Conservation (phyloP, 2,113 vertebrate species). For the Zootoca vivipara region DNA sequence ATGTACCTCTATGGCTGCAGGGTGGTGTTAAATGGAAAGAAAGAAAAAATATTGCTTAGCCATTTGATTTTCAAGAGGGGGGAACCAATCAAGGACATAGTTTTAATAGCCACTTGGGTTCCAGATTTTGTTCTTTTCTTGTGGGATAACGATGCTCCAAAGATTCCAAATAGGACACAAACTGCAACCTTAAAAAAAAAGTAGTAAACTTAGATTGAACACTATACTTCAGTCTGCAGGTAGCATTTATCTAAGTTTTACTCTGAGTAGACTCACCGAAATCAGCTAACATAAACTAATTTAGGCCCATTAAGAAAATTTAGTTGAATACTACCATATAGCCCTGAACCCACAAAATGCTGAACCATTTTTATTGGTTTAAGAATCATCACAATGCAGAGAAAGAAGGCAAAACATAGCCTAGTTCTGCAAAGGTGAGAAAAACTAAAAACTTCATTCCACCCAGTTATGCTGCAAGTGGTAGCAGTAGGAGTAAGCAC, state of each 20-base stretch:
- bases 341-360: no score
- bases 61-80: not conserved
- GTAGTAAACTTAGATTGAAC: no score
- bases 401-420: no score
- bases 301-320: not conserved
- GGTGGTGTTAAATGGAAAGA: no score
- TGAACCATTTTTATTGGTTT: not conserved
- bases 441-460: not conserved
- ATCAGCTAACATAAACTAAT: not conserved
- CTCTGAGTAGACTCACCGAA: no score
- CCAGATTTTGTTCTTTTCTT: not conserved
- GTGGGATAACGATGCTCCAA: not conserved
- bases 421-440: no score
- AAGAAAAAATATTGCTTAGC: not conserved
- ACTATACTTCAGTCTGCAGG: no score
- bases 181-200: not conserved
- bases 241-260: no score
- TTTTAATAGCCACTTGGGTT: not conserved
- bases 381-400: not conserved
- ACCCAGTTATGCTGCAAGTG: not conserved
- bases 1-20: no score
- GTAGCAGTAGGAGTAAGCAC: not conserved
- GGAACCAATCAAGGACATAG: not conserved
- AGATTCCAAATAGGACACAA: not conserved
- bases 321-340: not conserved